Percentiles rank a stretch among this genome's conserved stretches.
These are phyloP conservation scores for Marasmarcha lunaedactyla DNA, from an alignment of 2,888 invertebrate species.

Conservation along the genomic window DNA sequence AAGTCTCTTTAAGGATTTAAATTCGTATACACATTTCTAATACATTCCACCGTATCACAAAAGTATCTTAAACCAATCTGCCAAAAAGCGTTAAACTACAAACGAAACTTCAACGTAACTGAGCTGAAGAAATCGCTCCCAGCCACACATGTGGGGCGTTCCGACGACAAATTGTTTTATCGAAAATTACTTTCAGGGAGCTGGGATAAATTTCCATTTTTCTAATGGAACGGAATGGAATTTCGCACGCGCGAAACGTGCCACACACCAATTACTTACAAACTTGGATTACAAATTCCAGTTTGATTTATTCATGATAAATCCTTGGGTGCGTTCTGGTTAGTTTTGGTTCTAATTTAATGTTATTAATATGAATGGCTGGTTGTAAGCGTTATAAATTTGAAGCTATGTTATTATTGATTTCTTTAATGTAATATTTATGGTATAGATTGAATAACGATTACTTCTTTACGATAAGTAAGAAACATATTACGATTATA, in stretches of 20 bases:
- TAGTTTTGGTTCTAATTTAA: no score
- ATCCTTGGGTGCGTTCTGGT: no score
- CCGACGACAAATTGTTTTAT: slow-evolving; percentile 64
- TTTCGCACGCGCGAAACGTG: slow-evolving; percentile 6
- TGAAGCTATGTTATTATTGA: slow-evolving; percentile 7
- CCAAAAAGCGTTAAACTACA: background rate
- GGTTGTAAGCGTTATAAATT: slow-evolving; percentile 7
- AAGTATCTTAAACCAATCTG: no score
- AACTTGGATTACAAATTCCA: slow-evolving; percentile 8
- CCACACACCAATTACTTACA: slow-evolving; percentile 7
- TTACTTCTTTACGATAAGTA: no score
- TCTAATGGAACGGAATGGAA: slow-evolving; percentile 45
- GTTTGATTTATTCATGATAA: slow-evolving; percentile 2
- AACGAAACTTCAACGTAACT: background rate
- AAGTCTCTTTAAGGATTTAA: no score
- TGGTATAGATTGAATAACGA: no score
- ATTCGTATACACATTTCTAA: no score
- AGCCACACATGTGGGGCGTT: slow-evolving; percentile 55
- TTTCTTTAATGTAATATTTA: no score
- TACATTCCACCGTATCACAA: no score
- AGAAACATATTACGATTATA: no score
- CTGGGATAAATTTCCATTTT: slow-evolving; percentile 54
- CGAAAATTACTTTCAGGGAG: slow-evolving; percentile 60
- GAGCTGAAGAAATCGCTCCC: slow-evolving; percentile 7
- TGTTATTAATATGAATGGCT: slow-evolving; percentile 6